phyloP scores from a whole-genome alignment of 2,113 vertebrate genomes.

The Chionomys nivalis region DNA sequence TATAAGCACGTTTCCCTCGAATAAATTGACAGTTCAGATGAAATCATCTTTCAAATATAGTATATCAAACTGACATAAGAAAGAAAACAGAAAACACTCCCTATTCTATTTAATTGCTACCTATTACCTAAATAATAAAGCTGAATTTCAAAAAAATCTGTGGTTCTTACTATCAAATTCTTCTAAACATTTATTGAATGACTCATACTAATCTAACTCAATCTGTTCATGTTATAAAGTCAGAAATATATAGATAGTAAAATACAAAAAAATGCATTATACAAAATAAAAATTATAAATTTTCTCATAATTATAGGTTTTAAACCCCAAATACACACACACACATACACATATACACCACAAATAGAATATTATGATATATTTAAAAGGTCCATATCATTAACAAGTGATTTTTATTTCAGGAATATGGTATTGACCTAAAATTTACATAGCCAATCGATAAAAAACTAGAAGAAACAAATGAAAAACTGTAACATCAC shows the following conservation, averaged over 20 bases:
- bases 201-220: background rate
- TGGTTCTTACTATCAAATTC: constrained; percentile 4
- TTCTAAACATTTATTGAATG: background rate
- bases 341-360: background rate
- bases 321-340: background rate
- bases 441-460: constrained; percentile 2
- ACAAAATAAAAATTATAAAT: background rate
- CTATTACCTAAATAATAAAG: constrained; percentile 13
- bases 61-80: background rate
- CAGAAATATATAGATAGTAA: background rate
- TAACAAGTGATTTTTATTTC: background rate
- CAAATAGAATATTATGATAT: background rate
- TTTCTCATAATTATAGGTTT: background rate
- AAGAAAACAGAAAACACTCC: background rate
- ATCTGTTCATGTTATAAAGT: background rate
- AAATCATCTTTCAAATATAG: background rate
- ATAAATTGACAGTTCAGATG: background rate
- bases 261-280: background rate
- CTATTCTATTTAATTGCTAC: background rate
- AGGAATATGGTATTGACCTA: background rate
- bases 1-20: background rate
- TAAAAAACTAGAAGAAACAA: background rate
- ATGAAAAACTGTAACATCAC: background rate
- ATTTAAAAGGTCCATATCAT: constrained; percentile 2
- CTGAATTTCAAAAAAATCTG: background rate